Evolutionary conservation across 2,888 invertebrate genomes (phyloP).

Genomic region (Parasteatoda lunata): DNA sequence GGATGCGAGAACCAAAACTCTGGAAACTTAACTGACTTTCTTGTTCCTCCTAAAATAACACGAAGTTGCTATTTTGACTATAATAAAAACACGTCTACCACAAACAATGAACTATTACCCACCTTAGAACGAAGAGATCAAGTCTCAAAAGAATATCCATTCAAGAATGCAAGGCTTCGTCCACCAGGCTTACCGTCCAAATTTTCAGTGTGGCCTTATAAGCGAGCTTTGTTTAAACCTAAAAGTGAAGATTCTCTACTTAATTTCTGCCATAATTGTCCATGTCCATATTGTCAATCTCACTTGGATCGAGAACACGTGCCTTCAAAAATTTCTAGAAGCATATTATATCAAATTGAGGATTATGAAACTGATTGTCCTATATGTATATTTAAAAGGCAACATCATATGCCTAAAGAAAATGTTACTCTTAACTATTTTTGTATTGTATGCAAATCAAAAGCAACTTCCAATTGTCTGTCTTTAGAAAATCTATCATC

Average conservation of each 20-base stretch:
- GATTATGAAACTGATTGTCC: slow-evolving; percentile 45
- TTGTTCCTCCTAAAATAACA: neutral
- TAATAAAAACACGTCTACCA: slow-evolving; percentile 4
- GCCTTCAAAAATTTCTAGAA: slow-evolving; percentile 26
- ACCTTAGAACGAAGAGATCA: neutral
- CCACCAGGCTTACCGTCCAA: slow-evolving; percentile 42
- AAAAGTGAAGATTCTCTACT: slow-evolving; percentile 64
- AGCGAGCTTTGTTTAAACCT: slow-evolving; percentile 41
- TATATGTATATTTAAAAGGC: slow-evolving; percentile 27
- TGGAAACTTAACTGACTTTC: neutral
- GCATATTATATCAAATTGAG: slow-evolving; percentile 14
- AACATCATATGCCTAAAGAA: slow-evolving; percentile 9
- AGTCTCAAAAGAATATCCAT: slow-evolving; percentile 1
- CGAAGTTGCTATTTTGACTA: neutral
- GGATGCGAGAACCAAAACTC: slow-evolving; percentile 54
- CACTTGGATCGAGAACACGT: neutral
- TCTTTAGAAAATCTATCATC: slow-evolving; percentile 19
- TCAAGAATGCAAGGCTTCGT: slow-evolving; percentile 9
- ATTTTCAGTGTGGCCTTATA: slow-evolving; percentile 35
- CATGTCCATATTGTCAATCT: slow-evolving; percentile 53
- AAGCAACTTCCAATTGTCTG: slow-evolving; percentile 11
- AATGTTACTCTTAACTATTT: neutral
- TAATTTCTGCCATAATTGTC: slow-evolving; percentile 27
- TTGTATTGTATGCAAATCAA: slow-evolving; percentile 46
- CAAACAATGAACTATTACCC: neutral